Evolutionary conservation across 2,888 invertebrate genomes (phyloP).

Genomic region (Eueremaeus valkanovi): DNA sequence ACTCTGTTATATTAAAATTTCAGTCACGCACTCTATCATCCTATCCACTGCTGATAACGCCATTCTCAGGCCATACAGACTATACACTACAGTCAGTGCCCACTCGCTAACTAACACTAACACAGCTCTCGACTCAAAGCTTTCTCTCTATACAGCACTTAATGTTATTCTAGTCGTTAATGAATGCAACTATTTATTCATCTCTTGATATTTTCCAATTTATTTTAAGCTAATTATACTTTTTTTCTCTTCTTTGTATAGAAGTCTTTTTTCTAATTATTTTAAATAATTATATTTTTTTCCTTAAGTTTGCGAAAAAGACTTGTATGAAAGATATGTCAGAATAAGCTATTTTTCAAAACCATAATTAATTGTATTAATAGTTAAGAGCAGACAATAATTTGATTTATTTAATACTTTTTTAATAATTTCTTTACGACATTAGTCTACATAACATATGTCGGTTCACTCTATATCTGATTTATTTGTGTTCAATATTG

Average conservation of each 20-base stretch:
- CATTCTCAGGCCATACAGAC: not conserved
- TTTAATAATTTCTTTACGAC: no score
- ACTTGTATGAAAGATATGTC: not conserved
- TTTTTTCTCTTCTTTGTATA: not conserved
- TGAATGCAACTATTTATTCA: not conserved
- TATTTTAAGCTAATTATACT: not conserved
- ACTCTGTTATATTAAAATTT: constrained; percentile 7
- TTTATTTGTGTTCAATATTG: not conserved
- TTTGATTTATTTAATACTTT: not conserved
- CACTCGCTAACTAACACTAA: no score
- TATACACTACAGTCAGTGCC: not conserved
- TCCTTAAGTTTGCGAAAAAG: not conserved
- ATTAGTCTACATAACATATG: not conserved
- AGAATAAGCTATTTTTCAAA: not conserved
- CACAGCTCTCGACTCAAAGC: not conserved
- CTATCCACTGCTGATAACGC: not conserved
- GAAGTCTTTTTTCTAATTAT: no score
- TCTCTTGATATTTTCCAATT: not conserved
- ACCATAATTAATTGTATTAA: not conserved
- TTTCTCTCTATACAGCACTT: no score
- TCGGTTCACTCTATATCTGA: not conserved
- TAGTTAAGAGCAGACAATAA: not conserved
- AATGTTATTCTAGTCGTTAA: not conserved
- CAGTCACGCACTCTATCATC: not conserved
- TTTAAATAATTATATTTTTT: not conserved